Evolutionary conservation across 1,140 invertebrate species (phyloP), one percentile per base, ranked within the genome.

Genomic region (Ostrea edulis): DNA sequence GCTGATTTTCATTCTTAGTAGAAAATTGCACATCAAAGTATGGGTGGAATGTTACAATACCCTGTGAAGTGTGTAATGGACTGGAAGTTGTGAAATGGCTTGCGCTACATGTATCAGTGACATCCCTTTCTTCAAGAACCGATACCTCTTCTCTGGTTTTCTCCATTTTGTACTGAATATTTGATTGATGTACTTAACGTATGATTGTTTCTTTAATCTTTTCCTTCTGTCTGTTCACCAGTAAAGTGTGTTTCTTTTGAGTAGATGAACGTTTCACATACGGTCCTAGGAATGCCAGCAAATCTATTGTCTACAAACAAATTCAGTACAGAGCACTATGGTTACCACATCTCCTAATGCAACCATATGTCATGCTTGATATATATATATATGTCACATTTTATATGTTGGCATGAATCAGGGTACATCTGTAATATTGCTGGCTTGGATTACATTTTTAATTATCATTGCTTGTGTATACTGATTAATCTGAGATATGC

Each of bases 291-390:
- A 8, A 65, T 65, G 17, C 22, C 62, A 65, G 62, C 62, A 65
- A 65, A 65, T 65, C 62, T 65, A 25, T 65, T 65, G 8, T 65
- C 62, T 54, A n/a, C n/a, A n/a, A n/a, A 54, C 62, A n/a, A 65
- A 65, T n/a, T 65, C 17, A n/a, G 22, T n/a, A n/a, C 9, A n/a
- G 8, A n/a, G 62, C 22, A 8, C 22, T 22, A 20, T 65, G 62
- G n/a, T n/a, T 65, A 65, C 22, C 0, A 0, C 22, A n/a, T 65
- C 8, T n/a, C 22, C 22, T 65, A 8, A 12, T 65, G 62, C 62
- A n/a, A n/a, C n/a, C n/a, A n/a, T n/a, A n/a, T n/a, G n/a, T n/a
- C n/a, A n/a, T n/a, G n/a, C n/a, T n/a, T n/a, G n/a, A n/a, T n/a
- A n/a, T n/a, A n/a, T n/a, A n/a, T n/a, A n/a, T n/a, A n/a, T n/a